Evolutionary conservation across 1,140 invertebrate species (phyloP).

Genomic region (Asbolus verrucosus): DNA sequence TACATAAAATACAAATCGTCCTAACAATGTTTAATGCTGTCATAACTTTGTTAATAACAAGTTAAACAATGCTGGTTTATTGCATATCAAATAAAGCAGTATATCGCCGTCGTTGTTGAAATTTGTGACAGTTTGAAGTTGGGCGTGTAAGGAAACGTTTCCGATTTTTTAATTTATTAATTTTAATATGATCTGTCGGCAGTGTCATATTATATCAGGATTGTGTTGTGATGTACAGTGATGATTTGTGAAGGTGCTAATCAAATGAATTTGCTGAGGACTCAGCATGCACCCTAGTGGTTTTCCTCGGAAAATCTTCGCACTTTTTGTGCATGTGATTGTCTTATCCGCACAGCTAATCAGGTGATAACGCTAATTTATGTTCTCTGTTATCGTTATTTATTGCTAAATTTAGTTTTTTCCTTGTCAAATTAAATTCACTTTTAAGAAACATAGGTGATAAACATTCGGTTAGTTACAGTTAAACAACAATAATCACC

Average conservation of each 20-base stretch:
- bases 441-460: too few relatives aligned
- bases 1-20: constrained; percentile 31
- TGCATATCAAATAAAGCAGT: constrained; percentile 40
- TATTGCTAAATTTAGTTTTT: too few relatives aligned
- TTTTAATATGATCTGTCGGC: constrained; percentile 4
- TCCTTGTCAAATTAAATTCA: too few relatives aligned
- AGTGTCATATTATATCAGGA: constrained; percentile 11
- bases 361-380: constrained; percentile 17
- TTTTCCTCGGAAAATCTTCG: constrained; percentile 43
- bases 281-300: constrained; percentile 46
- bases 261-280: constrained; percentile 47
- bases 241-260: constrained; percentile 39
- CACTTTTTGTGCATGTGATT: constrained; percentile 46
- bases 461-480: too few relatives aligned
- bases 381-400: too few relatives aligned
- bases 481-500: too few relatives aligned
- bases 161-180: constrained; percentile 17
- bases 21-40: constrained; percentile 34
- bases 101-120: constrained; percentile 32
- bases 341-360: constrained; percentile 14
- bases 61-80: constrained; percentile 42
- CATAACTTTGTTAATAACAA: constrained; percentile 40
- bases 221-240: constrained; percentile 33
- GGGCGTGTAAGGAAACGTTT: constrained; percentile 22
- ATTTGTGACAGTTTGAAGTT: constrained; percentile 29